These are phyloP conservation scores for Anthopleura xanthogrammica DNA, from an alignment of 92 coral and sea anemone genomes.

Conservation along the genomic window DNA sequence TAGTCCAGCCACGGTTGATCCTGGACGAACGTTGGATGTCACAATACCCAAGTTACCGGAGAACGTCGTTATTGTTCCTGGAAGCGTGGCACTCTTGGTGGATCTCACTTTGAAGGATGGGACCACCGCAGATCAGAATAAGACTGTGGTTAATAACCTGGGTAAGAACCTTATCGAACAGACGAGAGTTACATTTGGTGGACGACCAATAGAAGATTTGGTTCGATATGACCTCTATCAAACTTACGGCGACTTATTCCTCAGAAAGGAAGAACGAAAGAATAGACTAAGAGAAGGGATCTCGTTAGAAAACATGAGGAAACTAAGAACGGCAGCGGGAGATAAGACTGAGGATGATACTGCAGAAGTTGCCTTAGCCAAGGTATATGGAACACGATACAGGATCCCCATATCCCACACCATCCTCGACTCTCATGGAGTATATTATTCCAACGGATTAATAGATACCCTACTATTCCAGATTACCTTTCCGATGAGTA, in stretches of 20 bases:
- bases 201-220: constrained; percentile 28
- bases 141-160: constrained; percentile 38
- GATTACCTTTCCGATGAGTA: no score
- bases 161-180: constrained; percentile 39
- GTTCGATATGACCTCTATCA: constrained; percentile 35
- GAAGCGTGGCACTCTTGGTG: no score
- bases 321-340: constrained; percentile 16
- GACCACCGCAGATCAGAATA: constrained; percentile 13
- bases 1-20: no score
- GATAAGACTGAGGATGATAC: constrained; percentile 20
- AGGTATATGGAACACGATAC: not conserved
- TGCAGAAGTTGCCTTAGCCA: constrained; percentile 22
- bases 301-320: constrained; percentile 32
- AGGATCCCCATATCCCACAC: no score
- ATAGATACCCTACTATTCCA: no score
- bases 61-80: no score
- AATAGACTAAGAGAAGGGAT: constrained; percentile 16
- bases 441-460: no score
- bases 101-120: not conserved
- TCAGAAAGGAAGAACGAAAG: not conserved
- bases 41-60: no score
- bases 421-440: no score
- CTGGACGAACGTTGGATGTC: no score
- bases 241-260: constrained; percentile 31
- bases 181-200: constrained; percentile 26